Base-by-base conservation (phyloP, 2,888 invertebrate species). In the Zygaena filipendulae region DNA sequence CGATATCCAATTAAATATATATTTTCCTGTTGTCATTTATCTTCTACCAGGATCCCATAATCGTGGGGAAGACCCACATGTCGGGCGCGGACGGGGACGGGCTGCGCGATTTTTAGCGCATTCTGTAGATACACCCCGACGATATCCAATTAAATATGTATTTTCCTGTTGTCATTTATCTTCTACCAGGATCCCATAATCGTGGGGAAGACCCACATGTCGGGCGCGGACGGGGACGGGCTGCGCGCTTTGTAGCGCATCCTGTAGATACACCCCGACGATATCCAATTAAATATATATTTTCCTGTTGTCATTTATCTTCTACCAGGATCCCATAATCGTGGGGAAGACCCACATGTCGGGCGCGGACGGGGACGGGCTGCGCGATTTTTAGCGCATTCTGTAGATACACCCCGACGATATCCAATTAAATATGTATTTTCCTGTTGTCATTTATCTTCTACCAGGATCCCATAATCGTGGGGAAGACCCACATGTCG, bases 171-270 rank as follows among this genome's bases (percentile, higher is more conserved):
- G n/a, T n/a, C n/a, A n/a, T n/a, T n/a, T n/a, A n/a, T n/a, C n/a
- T n/a, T n/a, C n/a, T n/a, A n/a, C n/a, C n/a, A 77, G 77, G 77
- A 77, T 29, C 72, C 74, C 0, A 42, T 74, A 3, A 66, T 74
- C 45, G 70, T 69, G 0, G 61, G 63, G 10, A 53, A 49, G 32
- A 72, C 64, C 0, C 69, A 71, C 47, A 47, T 72, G n/a, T 75
- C 77, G 0, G 62, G 68, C 1, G 70, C 74, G 0, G 77, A 75
- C 44, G 54, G 69, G 4, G 77, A 77, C 25, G 75, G 77, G 0
- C 59, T 77, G 1, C 60, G 55, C 0, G 77, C 77, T 1, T 72
- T 75, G 0, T 77, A 77, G 77, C 49, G 77, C 16, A 74, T n/a
- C 74, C n/a, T n/a, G n/a, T n/a, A n/a, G n/a, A n/a, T n/a, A n/a